phyloP scores from a whole-genome alignment of 2,888 invertebrate genomes.

The Nyleta sp. region DNA sequence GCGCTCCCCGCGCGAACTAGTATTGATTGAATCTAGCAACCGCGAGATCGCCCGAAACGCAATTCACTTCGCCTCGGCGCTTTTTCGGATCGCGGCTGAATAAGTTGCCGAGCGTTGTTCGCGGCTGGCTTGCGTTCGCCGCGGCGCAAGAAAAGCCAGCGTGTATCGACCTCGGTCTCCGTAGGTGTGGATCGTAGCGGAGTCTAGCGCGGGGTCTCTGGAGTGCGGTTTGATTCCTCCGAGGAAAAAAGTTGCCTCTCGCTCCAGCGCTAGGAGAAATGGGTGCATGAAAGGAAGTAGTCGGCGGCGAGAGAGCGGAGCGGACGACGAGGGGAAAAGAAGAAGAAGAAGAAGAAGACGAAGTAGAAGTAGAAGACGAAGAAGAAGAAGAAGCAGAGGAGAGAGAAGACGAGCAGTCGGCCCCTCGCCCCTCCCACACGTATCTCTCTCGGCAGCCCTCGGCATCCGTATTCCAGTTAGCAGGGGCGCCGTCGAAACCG shows the following conservation, averaged over 20 bases:
- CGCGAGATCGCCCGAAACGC: too few relatives aligned
- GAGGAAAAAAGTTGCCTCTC: constrained; percentile 69
- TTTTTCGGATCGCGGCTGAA: too few relatives aligned
- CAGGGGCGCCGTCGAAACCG: constrained; percentile 75
- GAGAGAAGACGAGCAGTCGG: too few relatives aligned
- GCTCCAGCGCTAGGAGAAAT: constrained; percentile 75
- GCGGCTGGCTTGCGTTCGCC: too few relatives aligned
- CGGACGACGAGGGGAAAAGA: constrained; percentile 40
- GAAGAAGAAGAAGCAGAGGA: too few relatives aligned
- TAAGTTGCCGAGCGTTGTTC: too few relatives aligned
- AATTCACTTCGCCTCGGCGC: too few relatives aligned
- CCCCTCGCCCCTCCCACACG: too few relatives aligned
- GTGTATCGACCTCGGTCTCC: constrained; percentile 77
- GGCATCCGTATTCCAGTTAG: constrained; percentile 75
- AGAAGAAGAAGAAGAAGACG: constrained; percentile 28
- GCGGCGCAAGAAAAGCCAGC: too few relatives aligned
- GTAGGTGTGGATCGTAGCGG: constrained; percentile 75
- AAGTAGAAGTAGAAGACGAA: too few relatives aligned
- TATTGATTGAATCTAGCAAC: too few relatives aligned
- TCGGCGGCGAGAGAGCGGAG: constrained; percentile 55
- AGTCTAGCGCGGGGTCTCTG: constrained; percentile 65
- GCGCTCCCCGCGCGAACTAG: too few relatives aligned
- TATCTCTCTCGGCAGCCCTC: constrained; percentile 63
- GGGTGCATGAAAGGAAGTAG: constrained; percentile 73
- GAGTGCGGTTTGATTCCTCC: constrained; percentile 70